phyloP scores from a whole-genome alignment of 1,140 invertebrate genomes.

The Bombus superbus region DNA sequence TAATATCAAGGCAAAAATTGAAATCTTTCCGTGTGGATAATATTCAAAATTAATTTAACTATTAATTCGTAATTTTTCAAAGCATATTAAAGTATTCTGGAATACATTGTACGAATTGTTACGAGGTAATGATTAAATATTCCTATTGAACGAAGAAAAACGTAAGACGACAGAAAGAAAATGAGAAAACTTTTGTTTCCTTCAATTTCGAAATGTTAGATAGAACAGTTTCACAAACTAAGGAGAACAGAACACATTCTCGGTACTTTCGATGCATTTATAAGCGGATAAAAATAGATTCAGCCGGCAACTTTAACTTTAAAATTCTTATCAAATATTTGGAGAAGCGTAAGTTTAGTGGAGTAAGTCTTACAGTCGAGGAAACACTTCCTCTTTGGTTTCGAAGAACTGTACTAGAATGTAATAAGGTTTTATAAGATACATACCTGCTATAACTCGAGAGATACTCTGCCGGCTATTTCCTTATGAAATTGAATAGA shows the following conservation, averaged over 20 bases:
- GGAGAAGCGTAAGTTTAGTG: background rate
- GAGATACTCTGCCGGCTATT: background rate
- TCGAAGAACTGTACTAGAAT: background rate
- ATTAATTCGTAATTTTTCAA: too few relatives aligned
- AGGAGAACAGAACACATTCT: too few relatives aligned
- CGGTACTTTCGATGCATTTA: background rate
- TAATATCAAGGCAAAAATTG: too few relatives aligned
- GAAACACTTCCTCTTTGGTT: background rate
- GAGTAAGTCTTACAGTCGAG: background rate
- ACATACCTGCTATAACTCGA: background rate
- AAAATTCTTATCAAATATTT: background rate
- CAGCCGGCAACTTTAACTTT: background rate
- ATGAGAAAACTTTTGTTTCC: too few relatives aligned
- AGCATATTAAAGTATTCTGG: too few relatives aligned
- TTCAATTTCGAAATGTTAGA: too few relatives aligned
- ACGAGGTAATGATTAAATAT: too few relatives aligned
- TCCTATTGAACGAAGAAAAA: background rate
- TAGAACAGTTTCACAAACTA: too few relatives aligned
- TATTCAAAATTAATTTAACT: too few relatives aligned
- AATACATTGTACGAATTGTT: too few relatives aligned
- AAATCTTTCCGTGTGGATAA: too few relatives aligned
- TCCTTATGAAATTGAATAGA: slow-evolving; percentile 8
- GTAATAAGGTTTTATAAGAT: background rate
- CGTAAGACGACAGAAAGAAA: too few relatives aligned
- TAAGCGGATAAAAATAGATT: background rate